phyloP scores from a whole-genome alignment of 1,140 invertebrate genomes.

The Mamestra configurata region DNA sequence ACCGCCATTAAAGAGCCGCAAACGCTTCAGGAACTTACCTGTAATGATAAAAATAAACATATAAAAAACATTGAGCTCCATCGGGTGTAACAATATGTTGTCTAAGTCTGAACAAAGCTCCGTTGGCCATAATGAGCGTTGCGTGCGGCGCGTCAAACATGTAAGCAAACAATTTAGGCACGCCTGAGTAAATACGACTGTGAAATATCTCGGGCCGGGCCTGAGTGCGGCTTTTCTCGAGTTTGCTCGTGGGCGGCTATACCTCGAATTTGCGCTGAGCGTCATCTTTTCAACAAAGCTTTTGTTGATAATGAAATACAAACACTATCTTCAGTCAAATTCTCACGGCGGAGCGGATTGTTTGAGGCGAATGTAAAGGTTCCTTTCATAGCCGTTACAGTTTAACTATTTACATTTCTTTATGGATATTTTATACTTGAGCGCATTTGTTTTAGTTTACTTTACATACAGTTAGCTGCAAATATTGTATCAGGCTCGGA shows the following conservation, averaged over 20 bases:
- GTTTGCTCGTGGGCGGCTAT: slow-evolving; percentile 73
- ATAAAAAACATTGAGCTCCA: slow-evolving; percentile 81
- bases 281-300: slow-evolving; percentile 84
- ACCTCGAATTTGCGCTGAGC: slow-evolving; percentile 80
- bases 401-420: slow-evolving; percentile 47
- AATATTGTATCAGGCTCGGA: slow-evolving; percentile 20
- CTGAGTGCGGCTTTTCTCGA: slow-evolving; percentile 76
- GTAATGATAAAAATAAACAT: slow-evolving; percentile 85
- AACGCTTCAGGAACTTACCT: slow-evolving; percentile 78
- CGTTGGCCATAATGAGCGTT: slow-evolving; percentile 85
- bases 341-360: slow-evolving; percentile 74
- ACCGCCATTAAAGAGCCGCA: slow-evolving; percentile 72
- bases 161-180: slow-evolving; percentile 87
- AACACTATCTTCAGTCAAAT: slow-evolving; percentile 81
- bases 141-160: slow-evolving; percentile 87
- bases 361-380: slow-evolving; percentile 69
- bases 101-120: slow-evolving; percentile 86
- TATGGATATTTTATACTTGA: slow-evolving; percentile 44
- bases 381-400: slow-evolving; percentile 48
- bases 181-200: slow-evolving; percentile 87
- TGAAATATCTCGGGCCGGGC: slow-evolving; percentile 83
- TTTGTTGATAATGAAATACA: slow-evolving; percentile 87
- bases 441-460: slow-evolving; percentile 34
- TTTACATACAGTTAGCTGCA: neutral
- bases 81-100: slow-evolving; percentile 85